phyloP scores from a whole-genome alignment of 2,888 invertebrate species.

The Nephrotoma flavescens region DNA sequence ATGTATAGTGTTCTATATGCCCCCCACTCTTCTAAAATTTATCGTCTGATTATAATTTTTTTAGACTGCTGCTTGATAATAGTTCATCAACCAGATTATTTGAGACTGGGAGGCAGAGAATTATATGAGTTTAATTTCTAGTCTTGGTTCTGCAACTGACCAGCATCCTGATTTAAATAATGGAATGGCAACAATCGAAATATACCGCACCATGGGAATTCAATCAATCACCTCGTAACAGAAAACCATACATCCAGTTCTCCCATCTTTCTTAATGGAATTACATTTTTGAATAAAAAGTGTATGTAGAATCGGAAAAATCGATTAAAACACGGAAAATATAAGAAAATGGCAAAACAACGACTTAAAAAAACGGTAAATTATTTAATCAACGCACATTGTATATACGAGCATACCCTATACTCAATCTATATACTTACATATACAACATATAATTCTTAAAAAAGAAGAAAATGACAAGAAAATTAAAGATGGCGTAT shows the following conservation, averaged over 20 bases:
- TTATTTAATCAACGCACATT: slow-evolving; percentile 2
- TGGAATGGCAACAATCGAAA: neutral
- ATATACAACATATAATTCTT: neutral
- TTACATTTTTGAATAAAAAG: neutral
- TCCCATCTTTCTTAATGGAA: neutral
- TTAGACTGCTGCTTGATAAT: no score
- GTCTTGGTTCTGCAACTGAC: no score
- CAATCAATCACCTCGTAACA: neutral
- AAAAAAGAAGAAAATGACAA: neutral
- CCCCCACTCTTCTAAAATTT: no score
- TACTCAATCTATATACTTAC: neutral
- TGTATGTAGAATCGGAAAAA: neutral
- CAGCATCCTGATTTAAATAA: neutral
- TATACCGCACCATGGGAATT: neutral
- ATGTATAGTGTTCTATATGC: no score
- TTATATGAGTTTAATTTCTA: no score
- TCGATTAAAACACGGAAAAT: neutral
- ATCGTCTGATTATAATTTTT: no score
- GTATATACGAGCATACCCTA: neutral
- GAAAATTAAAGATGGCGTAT: slow-evolving; percentile 3
- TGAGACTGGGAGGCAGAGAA: no score
- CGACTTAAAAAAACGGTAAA: neutral
- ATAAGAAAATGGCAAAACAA: neutral
- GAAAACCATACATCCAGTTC: neutral
- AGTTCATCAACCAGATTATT: no score